Conservation (phyloP, 1,140 invertebrate genomes). For the Dendrolimus kikuchii region DNA sequence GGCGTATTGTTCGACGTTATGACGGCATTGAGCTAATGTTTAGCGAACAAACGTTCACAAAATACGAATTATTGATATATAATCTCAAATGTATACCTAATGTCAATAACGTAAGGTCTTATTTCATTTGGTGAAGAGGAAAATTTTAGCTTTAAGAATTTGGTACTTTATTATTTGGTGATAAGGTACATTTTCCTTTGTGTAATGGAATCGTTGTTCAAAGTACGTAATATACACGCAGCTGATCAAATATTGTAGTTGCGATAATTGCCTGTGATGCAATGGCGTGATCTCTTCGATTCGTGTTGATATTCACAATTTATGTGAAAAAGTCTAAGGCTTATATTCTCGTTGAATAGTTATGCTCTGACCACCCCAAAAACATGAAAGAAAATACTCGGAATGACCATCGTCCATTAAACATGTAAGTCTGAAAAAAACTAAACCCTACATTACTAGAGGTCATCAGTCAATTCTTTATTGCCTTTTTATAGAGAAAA, state of each 20-base stretch:
- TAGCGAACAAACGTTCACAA: constrained; percentile 35
- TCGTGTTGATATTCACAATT: constrained; percentile 8
- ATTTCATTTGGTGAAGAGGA: constrained; percentile 16
- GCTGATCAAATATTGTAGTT: constrained; percentile 69
- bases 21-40: constrained; percentile 53
- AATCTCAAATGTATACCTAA: constrained; percentile 16
- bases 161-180: not conserved
- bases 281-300: constrained; percentile 55
- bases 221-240: constrained; percentile 36
- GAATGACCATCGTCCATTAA: no score
- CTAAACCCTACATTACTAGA: no score
- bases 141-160: constrained; percentile 7
- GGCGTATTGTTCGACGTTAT: constrained; percentile 40
- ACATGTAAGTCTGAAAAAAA: no score
- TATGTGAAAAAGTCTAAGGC: constrained; percentile 9
- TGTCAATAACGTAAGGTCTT: constrained; percentile 15
- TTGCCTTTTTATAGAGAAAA: no score
- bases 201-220: constrained; percentile 8
- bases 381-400: no score
- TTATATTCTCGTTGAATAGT: no score
- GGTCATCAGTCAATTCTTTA: no score
- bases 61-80: constrained; percentile 20
- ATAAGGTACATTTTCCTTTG: constrained; percentile 7
- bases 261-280: constrained; percentile 67
- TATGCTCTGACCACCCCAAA: no score